A percentile compares a stretch with the other conserved stretches of the same genome.
These are phyloP conservation scores for Cetoscarus ocellatus DNA, from an alignment of 2,797 vertebrate genomes.

Conservation along the genomic window DNA sequence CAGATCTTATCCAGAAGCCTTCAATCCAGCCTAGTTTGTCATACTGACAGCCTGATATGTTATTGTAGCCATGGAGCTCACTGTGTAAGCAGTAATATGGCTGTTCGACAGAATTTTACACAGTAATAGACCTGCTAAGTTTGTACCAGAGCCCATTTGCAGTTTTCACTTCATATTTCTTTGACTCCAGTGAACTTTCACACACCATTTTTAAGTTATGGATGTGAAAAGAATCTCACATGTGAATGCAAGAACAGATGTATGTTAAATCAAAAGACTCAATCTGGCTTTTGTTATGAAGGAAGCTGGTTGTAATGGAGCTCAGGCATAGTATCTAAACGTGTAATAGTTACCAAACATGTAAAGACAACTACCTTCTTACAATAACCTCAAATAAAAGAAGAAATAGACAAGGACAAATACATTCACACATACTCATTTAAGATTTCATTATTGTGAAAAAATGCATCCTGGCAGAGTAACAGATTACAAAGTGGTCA, in stretches of 20 bases:
- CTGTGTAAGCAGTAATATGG: constrained; percentile 27
- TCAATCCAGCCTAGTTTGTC: constrained; percentile 46
- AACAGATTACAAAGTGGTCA: constrained; percentile 44
- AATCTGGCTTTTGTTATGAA: not conserved
- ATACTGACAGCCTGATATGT: constrained; percentile 62
- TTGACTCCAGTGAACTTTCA: constrained; percentile 31
- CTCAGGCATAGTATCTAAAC: not conserved
- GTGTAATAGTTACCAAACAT: no score
- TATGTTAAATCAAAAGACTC: not conserved
- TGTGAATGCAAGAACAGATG: not conserved
- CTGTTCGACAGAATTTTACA: constrained; percentile 36
- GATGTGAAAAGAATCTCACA: not conserved
- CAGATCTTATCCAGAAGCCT: constrained; percentile 33
- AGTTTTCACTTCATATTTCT: constrained; percentile 52
- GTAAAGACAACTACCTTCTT: no score
- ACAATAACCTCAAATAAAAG: no score
- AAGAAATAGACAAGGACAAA: no score
- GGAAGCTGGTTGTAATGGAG: constrained; percentile 13
- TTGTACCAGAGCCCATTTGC: constrained; percentile 29
- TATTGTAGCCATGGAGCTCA: constrained; percentile 48
- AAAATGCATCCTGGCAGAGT: constrained; percentile 26
- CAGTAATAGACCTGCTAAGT: constrained; percentile 33
- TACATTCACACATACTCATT: no score
- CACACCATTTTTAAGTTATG: constrained; percentile 24
- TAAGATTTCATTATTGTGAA: no score